Base-by-base conservation (phyloP, 2,797 vertebrate species). In the Coreius guichenoti region DNA sequence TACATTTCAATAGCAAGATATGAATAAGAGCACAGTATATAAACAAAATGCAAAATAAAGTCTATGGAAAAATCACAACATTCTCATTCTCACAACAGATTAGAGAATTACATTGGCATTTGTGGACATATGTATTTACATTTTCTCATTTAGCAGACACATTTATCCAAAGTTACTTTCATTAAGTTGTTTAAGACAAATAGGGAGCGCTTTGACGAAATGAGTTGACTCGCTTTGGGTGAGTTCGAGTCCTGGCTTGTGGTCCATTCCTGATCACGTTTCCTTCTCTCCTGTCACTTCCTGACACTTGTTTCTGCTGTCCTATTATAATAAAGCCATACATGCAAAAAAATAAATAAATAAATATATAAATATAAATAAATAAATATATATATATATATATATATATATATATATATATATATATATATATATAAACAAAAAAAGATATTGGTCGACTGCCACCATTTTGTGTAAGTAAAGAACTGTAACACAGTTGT, bases 21-120 rank as follows among this genome's bases (percentile, higher is more conserved):
- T 43, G 68, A 51, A 36, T 33, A 29, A 31, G 43, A 72, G 61
- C 14, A 26, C 31, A 77, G 33, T 39, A 58, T 77, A 13, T 36
- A 45, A 58, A 29, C 29, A 45, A 29, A 63, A 17, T 43, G 14
- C 23, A 2, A 2, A 21, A 2, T 61, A 23, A 61, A 23, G 14
- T 78, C 56, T n/a, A 43, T 58, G 75, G 21, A 72, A 72, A 82
- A 61, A 43, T 65, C 61, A 58, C 26, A 65, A 65, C 5, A 31
- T 31, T 65, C 5, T 31, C 13, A 65, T 65, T 65, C 13, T 17
- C 61, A 29, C 14, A 17, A 65, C 61, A 31, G 56, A n/a, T 61
- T 26, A 26, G 26, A 65, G 29, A 31, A 29, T 31, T 65, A 8
- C 9, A 31, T 16, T 65, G 61, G 14, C 26, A 3, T 31, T 65